These are phyloP conservation scores for Tachypleus tridentatus DNA, from an alignment of 1,140 invertebrate genomes.

Conservation along the genomic window DNA sequence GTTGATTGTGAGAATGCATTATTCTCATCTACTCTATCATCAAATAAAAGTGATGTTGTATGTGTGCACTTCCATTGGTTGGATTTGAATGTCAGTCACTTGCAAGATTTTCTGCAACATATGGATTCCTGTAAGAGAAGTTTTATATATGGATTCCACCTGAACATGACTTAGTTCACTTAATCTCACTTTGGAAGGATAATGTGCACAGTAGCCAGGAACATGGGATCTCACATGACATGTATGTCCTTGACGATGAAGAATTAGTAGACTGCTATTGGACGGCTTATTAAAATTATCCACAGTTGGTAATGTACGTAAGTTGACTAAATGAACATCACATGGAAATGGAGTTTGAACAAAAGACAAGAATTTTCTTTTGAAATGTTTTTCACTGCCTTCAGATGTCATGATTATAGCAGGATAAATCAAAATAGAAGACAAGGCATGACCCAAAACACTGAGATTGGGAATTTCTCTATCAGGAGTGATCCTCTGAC, in stretches of 20 bases:
- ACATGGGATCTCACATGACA: slow-evolving; percentile 20
- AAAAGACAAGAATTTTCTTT: slow-evolving; percentile 35
- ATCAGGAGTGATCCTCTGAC: slow-evolving; percentile 18
- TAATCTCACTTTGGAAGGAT: not conserved
- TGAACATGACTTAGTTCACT: slow-evolving; percentile 9
- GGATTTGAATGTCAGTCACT: not conserved
- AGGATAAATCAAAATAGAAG: slow-evolving; percentile 58
- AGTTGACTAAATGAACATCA: slow-evolving; percentile 66
- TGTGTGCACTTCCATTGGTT: not conserved
- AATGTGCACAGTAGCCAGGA: slow-evolving; percentile 2
- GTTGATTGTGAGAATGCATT: too few species aligned
- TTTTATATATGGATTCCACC: slow-evolving; percentile 10
- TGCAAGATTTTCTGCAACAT: not conserved
- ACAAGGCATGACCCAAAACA: slow-evolving; percentile 53
- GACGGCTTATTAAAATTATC: slow-evolving; percentile 65
- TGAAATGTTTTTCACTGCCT: slow-evolving; percentile 26
- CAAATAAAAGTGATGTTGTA: slow-evolving; percentile 2
- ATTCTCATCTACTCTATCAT: too few species aligned
- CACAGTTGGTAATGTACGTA: slow-evolving; percentile 58
- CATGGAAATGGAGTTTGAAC: slow-evolving; percentile 59
- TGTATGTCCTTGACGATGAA: slow-evolving; percentile 51
- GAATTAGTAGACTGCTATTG: slow-evolving; percentile 57
- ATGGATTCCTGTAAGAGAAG: slow-evolving; percentile 10
- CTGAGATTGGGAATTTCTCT: slow-evolving; percentile 45
- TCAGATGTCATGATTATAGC: slow-evolving; percentile 57